Conservation (phyloP, 2,113 vertebrate genomes). For the Sceloporus tristichus region DNA sequence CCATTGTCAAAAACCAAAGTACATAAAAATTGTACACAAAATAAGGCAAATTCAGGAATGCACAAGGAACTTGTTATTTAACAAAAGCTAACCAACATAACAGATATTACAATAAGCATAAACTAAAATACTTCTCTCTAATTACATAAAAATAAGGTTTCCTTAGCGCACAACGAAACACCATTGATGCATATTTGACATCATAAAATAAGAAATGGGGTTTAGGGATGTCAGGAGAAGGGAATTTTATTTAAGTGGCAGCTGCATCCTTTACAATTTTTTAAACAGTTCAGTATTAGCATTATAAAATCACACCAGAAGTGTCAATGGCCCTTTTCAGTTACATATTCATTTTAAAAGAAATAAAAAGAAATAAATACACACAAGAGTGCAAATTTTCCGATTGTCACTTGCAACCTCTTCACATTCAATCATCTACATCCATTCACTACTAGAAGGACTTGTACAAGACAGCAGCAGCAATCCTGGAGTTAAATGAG, state of each 20-base stretch:
- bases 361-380: slow-evolving; percentile 78
- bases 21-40: slow-evolving; percentile 85
- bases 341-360: slow-evolving; percentile 76
- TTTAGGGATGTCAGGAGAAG: slow-evolving; percentile 49
- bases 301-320: slow-evolving; percentile 79
- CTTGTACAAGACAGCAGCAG: slow-evolving; percentile 75
- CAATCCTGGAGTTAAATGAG: slow-evolving; percentile 73
- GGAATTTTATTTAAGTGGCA: slow-evolving; percentile 73
- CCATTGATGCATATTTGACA: slow-evolving; percentile 79
- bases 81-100: slow-evolving; percentile 82
- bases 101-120: slow-evolving; percentile 79
- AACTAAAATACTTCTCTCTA: slow-evolving; percentile 81
- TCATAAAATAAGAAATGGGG: slow-evolving; percentile 81
- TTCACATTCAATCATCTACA: slow-evolving; percentile 83
- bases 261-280: slow-evolving; percentile 79
- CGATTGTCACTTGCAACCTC: slow-evolving; percentile 91
- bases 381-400: slow-evolving; percentile 88
- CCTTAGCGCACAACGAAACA: slow-evolving; percentile 84
- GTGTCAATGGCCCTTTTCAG: slow-evolving; percentile 74
- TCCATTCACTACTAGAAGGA: slow-evolving; percentile 79
- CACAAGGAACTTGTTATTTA: slow-evolving; percentile 83
- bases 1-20: slow-evolving; percentile 83
- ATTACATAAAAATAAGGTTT: slow-evolving; percentile 81
- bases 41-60: slow-evolving; percentile 90
- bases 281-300: slow-evolving; percentile 76